phyloP scores from a whole-genome alignment of 2,888 invertebrate species.

The Endotricha flammealis region DNA sequence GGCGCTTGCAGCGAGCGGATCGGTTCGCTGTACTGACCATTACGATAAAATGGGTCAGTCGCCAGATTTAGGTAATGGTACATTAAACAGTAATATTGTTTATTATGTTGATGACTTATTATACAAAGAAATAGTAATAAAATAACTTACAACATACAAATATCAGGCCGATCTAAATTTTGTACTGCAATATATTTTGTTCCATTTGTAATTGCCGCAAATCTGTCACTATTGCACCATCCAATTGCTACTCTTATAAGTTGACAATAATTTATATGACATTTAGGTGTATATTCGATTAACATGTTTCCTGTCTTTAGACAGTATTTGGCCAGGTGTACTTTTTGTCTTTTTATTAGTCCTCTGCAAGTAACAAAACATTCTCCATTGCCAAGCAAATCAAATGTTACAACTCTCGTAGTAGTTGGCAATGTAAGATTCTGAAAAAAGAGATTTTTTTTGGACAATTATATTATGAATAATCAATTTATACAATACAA shows the following conservation, averaged over 20 bases:
- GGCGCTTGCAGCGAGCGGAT: too few species aligned
- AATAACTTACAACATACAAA: constrained; percentile 41
- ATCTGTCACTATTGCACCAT: constrained; percentile 50
- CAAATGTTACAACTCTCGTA: constrained; percentile 49
- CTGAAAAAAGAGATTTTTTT: constrained; percentile 38
- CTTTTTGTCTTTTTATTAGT: constrained; percentile 9
- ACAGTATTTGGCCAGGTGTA: constrained; percentile 38
- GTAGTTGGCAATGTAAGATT: constrained; percentile 40
- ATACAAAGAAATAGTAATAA: neutral
- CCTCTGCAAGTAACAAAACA: constrained; percentile 48
- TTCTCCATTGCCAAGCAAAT: constrained; percentile 51
- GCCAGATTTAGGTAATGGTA: too few species aligned
- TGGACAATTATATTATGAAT: too few species aligned
- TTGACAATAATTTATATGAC: constrained; percentile 22
- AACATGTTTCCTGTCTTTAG: constrained; percentile 39
- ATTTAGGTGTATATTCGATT: neutral
- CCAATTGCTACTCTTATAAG: constrained; percentile 58
- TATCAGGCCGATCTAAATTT: constrained; percentile 49
- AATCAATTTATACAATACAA: too few species aligned
- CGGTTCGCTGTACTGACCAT: too few species aligned
- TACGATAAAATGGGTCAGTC: too few species aligned
- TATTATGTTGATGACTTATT: too few species aligned
- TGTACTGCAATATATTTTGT: constrained; percentile 52
- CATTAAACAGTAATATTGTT: constrained; percentile 1
- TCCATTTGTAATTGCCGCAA: constrained; percentile 62